These are phyloP conservation scores for Argopecten irradians DNA, from an alignment of 1,140 invertebrate genomes.

Conservation along the genomic window DNA sequence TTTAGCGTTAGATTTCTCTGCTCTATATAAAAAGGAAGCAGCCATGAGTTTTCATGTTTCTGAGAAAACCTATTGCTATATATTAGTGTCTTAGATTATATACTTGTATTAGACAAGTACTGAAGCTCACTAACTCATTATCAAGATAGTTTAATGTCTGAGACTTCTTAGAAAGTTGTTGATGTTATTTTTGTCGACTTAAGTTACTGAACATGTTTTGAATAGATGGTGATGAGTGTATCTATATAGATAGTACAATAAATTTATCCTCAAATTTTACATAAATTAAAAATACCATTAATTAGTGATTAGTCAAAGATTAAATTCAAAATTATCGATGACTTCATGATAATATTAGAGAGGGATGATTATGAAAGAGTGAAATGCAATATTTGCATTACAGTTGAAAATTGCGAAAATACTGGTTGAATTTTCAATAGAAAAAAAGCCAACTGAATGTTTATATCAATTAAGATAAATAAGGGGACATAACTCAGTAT, in stretches of 20 bases:
- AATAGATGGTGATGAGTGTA: not conserved
- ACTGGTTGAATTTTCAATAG: too few relatives aligned
- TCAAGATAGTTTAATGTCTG: not conserved
- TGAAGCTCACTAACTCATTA: not conserved
- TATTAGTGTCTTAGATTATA: not conserved
- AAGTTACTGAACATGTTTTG: not conserved
- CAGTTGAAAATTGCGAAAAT: too few relatives aligned
- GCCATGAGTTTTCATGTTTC: not conserved
- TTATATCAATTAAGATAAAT: not conserved
- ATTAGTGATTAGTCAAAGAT: too few relatives aligned
- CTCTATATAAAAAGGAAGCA: not conserved
- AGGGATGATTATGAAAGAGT: too few relatives aligned
- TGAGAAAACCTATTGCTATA: not conserved
- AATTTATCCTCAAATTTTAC: not conserved
- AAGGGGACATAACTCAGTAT: not conserved
- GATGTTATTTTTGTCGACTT: not conserved
- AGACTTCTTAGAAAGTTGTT: not conserved
- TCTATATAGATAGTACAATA: not conserved
- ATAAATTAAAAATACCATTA: too few relatives aligned
- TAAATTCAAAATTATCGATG: too few relatives aligned
- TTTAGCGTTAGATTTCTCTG: not conserved
- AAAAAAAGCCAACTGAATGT: not conserved
- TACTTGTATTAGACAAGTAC: constrained; percentile 6
- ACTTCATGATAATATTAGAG: too few relatives aligned
- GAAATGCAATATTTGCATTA: too few relatives aligned